A percentile compares a stretch with the other conserved stretches of the same genome.
Evolutionary conservation across 53 echinoderm and acorn worm species (phyloP).

Genomic region (Mesocentrotus franciscanus): DNA sequence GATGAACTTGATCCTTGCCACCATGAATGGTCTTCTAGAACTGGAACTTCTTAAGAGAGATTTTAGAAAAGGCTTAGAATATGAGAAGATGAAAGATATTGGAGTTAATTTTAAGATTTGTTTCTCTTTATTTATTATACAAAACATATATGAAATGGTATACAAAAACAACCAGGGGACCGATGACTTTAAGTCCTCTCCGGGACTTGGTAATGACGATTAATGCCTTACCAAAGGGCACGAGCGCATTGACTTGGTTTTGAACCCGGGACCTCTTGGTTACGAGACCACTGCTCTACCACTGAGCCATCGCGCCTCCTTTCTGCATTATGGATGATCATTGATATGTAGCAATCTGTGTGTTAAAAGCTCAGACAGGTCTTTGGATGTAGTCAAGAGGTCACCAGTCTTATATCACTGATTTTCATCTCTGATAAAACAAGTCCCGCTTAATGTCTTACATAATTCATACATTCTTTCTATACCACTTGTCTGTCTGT

Average conservation of each 20-base stretch:
- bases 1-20: not conserved
- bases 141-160: too few species aligned
- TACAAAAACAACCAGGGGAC: too few species aligned
- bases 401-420: constrained; percentile 26
- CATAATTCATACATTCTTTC: constrained; percentile 48
- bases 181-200: too few species aligned
- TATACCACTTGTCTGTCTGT: not conserved
- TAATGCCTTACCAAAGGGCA: too few species aligned
- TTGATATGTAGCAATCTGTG: not conserved
- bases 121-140: too few species aligned
- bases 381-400: not conserved
- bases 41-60: not conserved
- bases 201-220: too few species aligned
- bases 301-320: too few species aligned
- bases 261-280: too few species aligned
- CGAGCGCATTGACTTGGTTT: too few species aligned
- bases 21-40: not conserved
- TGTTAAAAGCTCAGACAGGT: not conserved
- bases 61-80: not conserved
- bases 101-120: too few species aligned
- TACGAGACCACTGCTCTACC: too few species aligned
- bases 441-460: constrained; percentile 37
- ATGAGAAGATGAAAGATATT: not conserved
- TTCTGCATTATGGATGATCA: constrained; percentile 31
- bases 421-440: constrained; percentile 35